A percentile compares a stretch with the other conserved stretches of the same genome.
phyloP scores from a whole-genome alignment of 2,113 vertebrate species.

The Pelobates fuscus region DNA sequence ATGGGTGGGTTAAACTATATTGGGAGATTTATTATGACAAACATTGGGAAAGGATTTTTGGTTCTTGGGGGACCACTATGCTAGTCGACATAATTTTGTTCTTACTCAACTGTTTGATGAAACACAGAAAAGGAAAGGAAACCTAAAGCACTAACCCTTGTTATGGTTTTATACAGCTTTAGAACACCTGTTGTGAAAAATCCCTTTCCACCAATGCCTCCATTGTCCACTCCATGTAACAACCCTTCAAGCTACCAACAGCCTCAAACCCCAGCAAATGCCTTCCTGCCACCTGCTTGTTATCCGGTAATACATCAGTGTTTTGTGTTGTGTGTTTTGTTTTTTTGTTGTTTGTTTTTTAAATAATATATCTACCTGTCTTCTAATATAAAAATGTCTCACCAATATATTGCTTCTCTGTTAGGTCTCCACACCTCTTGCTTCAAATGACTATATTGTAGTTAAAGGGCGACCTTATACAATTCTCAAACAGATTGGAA shows the following conservation, averaged over 20 bases:
- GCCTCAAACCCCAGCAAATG: slow-evolving; percentile 61
- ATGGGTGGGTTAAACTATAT: too few species aligned
- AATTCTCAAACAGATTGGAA: slow-evolving; percentile 91
- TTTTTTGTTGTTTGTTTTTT: too few species aligned
- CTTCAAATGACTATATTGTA: slow-evolving; percentile 81
- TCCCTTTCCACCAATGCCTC: slow-evolving; percentile 59
- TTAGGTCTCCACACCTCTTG: slow-evolving; percentile 70
- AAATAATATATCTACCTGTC: not conserved
- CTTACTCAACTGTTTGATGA: too few species aligned
- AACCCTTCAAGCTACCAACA: slow-evolving; percentile 57
- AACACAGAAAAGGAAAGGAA: too few species aligned
- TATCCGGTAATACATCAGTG: slow-evolving; percentile 71
- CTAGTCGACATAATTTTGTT: too few species aligned
- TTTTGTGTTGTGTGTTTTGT: too few species aligned
- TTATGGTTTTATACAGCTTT: slow-evolving; percentile 67
- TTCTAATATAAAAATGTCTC: too few species aligned
- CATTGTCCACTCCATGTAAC: slow-evolving; percentile 71
- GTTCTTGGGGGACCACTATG: too few species aligned
- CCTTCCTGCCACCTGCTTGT: slow-evolving; percentile 59
- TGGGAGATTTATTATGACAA: too few species aligned
- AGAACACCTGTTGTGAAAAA: slow-evolving; percentile 82
- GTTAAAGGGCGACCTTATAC: slow-evolving; percentile 87
- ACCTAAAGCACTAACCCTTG: too few species aligned
- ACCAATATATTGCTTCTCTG: not conserved
- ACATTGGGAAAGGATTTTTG: too few species aligned